phyloP scores from a whole-genome alignment of 2,113 vertebrate genomes.

The Chroicocephalus ridibundus region DNA sequence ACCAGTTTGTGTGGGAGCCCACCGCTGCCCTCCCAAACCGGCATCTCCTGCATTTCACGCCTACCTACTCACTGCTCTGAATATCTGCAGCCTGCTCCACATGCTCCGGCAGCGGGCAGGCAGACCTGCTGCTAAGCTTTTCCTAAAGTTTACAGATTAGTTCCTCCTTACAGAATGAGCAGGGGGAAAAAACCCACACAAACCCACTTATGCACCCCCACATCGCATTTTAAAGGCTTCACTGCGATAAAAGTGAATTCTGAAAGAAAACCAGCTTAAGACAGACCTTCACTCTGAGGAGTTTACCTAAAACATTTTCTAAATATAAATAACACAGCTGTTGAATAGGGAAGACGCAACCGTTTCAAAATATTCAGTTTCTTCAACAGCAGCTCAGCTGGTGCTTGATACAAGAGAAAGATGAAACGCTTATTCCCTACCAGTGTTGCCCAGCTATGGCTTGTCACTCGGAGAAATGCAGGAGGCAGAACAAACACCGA shows the following conservation, averaged over 20 bases:
- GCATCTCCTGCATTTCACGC: background rate
- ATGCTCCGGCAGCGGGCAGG: background rate
- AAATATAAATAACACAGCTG: background rate
- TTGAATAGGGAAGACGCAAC: background rate
- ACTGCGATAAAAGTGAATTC: background rate
- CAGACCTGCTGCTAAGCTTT: background rate
- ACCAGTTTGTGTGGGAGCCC: background rate
- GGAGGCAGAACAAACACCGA: background rate
- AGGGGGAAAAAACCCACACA: background rate
- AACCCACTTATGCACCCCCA: background rate
- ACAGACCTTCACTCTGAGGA: background rate
- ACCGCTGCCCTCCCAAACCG: background rate
- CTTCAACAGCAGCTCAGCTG: background rate
- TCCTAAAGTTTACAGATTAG: background rate
- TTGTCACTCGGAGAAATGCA: background rate
- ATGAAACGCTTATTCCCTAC: background rate
- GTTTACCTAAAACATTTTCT: slow-evolving; percentile 1
- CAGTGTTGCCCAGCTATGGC: background rate
- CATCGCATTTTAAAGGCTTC: background rate
- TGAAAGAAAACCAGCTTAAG: background rate
- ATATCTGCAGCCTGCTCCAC: background rate
- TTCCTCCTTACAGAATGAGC: background rate
- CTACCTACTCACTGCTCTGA: background rate
- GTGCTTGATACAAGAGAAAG: background rate
- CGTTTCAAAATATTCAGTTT: background rate